phyloP scores from a whole-genome alignment of 1,140 invertebrate species.

The Monomorium pharaonis region DNA sequence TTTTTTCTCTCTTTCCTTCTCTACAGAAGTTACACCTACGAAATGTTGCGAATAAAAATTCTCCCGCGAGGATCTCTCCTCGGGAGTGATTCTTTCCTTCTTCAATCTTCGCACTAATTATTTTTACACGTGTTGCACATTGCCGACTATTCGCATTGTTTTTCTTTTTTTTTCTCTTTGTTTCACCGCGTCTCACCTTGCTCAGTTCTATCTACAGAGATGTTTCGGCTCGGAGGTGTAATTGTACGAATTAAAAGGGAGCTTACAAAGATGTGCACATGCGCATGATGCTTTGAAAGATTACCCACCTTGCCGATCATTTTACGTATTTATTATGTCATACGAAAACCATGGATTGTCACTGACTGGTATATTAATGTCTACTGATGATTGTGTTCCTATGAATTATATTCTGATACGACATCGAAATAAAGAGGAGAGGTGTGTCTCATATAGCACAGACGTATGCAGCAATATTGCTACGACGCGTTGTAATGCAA shows the following conservation, averaged over 20 bases:
- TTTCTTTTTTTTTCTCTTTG: neutral
- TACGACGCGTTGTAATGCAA: too few relatives aligned
- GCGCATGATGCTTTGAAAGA: neutral
- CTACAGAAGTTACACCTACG: slow-evolving; percentile 67
- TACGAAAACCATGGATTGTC: slow-evolving; percentile 7
- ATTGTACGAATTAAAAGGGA: slow-evolving; percentile 41
- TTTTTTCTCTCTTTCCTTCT: slow-evolving; percentile 30
- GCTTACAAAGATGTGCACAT: neutral
- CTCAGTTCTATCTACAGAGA: slow-evolving; percentile 10
- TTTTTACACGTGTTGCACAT: slow-evolving; percentile 47
- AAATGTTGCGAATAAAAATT: slow-evolving; percentile 65
- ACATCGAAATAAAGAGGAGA: slow-evolving; percentile 25
- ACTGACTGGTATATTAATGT: neutral
- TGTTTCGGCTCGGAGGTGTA: slow-evolving; percentile 14
- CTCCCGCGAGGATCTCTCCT: slow-evolving; percentile 27
- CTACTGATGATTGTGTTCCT: slow-evolving; percentile 7
- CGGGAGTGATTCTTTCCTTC: slow-evolving; percentile 19
- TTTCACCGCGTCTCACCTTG: slow-evolving; percentile 19
- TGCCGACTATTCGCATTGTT: slow-evolving; percentile 44
- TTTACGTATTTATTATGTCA: neutral
- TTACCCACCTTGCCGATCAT: slow-evolving; percentile 35
- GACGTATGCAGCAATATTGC: too few relatives aligned
- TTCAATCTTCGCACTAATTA: slow-evolving; percentile 27
- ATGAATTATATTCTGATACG: neutral
- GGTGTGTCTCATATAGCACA: neutral